Conservation (phyloP, 2,888 invertebrate species). For the Thelaira solivaga region DNA sequence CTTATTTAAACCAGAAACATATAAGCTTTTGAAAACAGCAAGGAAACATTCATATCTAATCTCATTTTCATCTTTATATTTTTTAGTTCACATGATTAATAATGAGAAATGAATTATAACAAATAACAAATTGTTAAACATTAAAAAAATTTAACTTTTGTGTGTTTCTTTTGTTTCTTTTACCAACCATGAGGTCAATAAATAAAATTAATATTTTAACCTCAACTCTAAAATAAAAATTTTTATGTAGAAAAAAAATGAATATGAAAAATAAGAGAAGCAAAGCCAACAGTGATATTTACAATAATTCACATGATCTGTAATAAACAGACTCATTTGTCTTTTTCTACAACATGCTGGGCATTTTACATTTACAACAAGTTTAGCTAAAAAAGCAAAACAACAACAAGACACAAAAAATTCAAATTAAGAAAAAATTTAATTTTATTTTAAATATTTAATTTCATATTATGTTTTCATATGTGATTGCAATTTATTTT, state of each 20-base stretch:
- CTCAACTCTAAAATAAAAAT: background rate
- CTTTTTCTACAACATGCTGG: slow-evolving; percentile 28
- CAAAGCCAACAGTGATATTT: background rate
- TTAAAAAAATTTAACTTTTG: too few species aligned
- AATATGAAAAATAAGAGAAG: background rate
- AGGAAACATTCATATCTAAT: too few species aligned
- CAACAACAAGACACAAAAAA: background rate
- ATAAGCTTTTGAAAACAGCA: too few species aligned
- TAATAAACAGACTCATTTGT: slow-evolving; percentile 31
- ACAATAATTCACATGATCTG: slow-evolving; percentile 32
- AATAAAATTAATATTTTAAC: slow-evolving; percentile 36
- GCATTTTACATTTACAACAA: background rate
- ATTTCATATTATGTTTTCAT: slow-evolving; percentile 26
- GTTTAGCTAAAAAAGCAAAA: background rate
- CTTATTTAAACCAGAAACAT: too few species aligned
- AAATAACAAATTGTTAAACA: slow-evolving; percentile 24
- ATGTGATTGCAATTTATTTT: background rate
- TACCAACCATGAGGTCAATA: slow-evolving; percentile 15
- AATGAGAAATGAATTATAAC: background rate
- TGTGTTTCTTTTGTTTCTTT: background rate
- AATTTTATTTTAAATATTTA: slow-evolving; percentile 35
- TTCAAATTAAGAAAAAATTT: slow-evolving; percentile 17
- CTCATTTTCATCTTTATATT: background rate
- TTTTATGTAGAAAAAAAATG: background rate
- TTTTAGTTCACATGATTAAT: background rate